Conservation (phyloP, 2,888 invertebrate genomes). For the Pyralis farinalis region DNA sequence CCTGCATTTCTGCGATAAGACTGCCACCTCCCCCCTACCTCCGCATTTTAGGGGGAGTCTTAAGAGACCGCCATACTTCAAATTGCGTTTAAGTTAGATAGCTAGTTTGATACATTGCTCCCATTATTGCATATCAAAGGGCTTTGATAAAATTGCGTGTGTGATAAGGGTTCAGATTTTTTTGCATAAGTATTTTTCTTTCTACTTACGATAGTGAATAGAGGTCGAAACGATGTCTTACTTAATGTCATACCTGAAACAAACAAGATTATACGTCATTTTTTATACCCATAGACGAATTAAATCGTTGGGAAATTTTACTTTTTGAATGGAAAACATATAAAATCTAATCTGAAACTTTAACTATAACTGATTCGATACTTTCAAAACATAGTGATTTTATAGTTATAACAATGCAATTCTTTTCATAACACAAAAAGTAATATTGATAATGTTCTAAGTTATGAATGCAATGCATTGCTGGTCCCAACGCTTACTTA, state of each 20-base stretch:
- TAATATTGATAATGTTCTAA: too few species aligned
- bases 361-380: too few species aligned
- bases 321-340: too few species aligned
- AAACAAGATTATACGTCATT: constrained; percentile 22
- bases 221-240: constrained; percentile 4
- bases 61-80: constrained; percentile 77
- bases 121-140: constrained; percentile 77
- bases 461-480: too few species aligned
- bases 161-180: constrained; percentile 43
- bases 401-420: too few species aligned
- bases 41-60: constrained; percentile 64
- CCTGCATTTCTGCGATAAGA: constrained; percentile 80
- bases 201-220: constrained; percentile 9
- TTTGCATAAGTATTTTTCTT: constrained; percentile 31
- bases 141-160: constrained; percentile 58
- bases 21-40: constrained; percentile 45
- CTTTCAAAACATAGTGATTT: too few species aligned
- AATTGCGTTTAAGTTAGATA: constrained; percentile 79
- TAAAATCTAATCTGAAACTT: too few species aligned
- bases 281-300: too few species aligned
- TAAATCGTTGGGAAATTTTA: too few species aligned
- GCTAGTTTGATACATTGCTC: constrained; percentile 76
- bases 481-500: too few species aligned
- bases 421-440: too few species aligned
- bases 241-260: constrained; percentile 43